Evolutionary conservation across 2,888 invertebrate species (phyloP), one percentile per base, ranked within the genome.

Genomic region (Brassicogethes aeneus): DNA sequence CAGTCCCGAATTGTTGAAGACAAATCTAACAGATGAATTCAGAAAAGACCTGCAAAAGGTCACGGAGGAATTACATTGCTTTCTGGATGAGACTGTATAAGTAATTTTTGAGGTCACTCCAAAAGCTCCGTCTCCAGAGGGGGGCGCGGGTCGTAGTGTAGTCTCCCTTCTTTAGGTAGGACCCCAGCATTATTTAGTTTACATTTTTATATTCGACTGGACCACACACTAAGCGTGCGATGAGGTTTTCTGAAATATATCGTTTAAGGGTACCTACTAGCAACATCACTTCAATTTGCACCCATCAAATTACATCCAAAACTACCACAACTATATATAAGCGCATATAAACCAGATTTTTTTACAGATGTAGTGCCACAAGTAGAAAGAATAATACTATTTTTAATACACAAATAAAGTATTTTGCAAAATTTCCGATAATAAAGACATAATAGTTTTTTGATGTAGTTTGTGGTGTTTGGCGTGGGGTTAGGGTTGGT

Each of bases 1-100:
- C 40, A 45, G 49, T 48, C 51, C 52, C 61, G 66, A 64, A 66
- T 66, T 66, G 66, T 66, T 65, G 58, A 65, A 65, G 60, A 65
- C 65, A 65, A 65, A 61, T 54, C 52, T 49, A 55, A 65, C 67
- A 68, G 67, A 66, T 66, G 64, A 66, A 66, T 66, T 66, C 67
- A 66, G 66, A 67, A 67, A 66, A 66, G 62, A 52, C 65, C 63
- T 62, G 59, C 36, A 45, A 37, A 54, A 61, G 65, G 64, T 60
- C 60, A 53, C 58, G 65, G 65, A 65, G 65, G 62, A 60, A 66
- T 62, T 65, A 65, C 64, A 66, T 61, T 64, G 60, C 63, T 66
- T 69, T 69, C 68, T 68, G 69, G 68, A 68, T 69, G 67, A 66
- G 68, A 67, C 69, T 68, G 68, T 68, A 64, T 60, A 59, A 66